Evolutionary conservation across 1,140 invertebrate genomes (phyloP), one percentile per base, ranked within the genome.

Genomic region (Drosophila melanica): DNA sequence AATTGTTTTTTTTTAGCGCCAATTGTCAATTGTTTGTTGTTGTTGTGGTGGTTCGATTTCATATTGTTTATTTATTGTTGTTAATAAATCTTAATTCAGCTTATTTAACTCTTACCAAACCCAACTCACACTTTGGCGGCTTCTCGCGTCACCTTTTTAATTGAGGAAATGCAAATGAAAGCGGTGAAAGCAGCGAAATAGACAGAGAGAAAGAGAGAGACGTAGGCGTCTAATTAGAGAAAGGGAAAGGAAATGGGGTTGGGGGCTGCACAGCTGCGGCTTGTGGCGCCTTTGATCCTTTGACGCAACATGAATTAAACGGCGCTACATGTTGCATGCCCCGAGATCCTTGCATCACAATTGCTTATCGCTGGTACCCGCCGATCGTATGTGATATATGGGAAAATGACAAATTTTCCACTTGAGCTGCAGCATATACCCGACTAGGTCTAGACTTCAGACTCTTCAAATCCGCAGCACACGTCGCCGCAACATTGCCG

Each of bases 231-330:
- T 27, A 5, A 5, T 27, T 27, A 27, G 27, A 65, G 65, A 37
- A 44, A 57, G 50, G 6, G 44, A 63, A 7, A 41, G 20, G 50
- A 33, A 23, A 39, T 27, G 33, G 23, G 18, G 9, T 0, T 35
- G 33, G 41, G 50, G 30, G 30, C 12, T 48, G 58, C 80, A 86
- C 60, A 30, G 16, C 42, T 27, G 79, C 85, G 85, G 84, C 80
- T 65, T 63, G 45, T 51, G 48, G 57, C 59, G 75, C 57, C 84
- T 89, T 89, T 89, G 84, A 89, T 89, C 84, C 84, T 80, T 77
- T 89, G 74, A 89, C 84, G 84, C 76, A 80, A 80, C 84, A 89
- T 89, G 85, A 89, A 89, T 89, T 89, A 89, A 89, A 89, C 74
- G 84, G 84, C 84, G 84, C 79, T 89, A 72, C 77, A 62, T 68